Evolutionary conservation across 2,888 invertebrate genomes (phyloP), one percentile per base, ranked within the genome.

Genomic region (Andricus curvator): DNA sequence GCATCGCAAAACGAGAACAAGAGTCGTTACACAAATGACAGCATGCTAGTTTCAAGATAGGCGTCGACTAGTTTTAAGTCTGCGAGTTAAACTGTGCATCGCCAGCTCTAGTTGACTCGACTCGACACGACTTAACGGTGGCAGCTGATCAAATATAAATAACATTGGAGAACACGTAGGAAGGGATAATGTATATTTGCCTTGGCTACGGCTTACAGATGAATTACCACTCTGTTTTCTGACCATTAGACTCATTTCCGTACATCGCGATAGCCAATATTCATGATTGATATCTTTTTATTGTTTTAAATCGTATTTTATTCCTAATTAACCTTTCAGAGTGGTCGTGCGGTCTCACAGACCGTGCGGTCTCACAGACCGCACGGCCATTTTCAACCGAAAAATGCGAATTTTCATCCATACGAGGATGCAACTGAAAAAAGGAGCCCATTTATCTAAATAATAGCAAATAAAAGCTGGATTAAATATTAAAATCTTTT

Each of bases 101-200:
- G 79, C 77, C 70, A 37, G 51, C 80, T 82, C 78, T 48, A 62
- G 78, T 76, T 77, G 78, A 68, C 62, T 9, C 22, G 78, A 67
- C 65, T 33, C 81, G 79, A 37, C 37, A 81, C 81, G 79, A 83
- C 82, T 80, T 81, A 70, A 79, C 82, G 84, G 85, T 85, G 86
- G 87, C 90, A 89, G 88, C 89, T 90, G 91, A 90, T 91, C 88
- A 90, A 90, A 90, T 88, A 91, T 89, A 90, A 89, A 89, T 89
- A 88, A 87, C 85, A 86, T 86, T 85, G 86, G 87, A 84, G 82
- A 83, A 80, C 81, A 81, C 80, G 83, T 83, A 83, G 86, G 85
- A 79, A 85, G 82, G 83, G 85, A 86, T 90, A 89, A 91, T 90
- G 89, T 88, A 89, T 90, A 89, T 90, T 89, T 88, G 86, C 86